Evolutionary conservation across 2,797 vertebrate genomes (phyloP).

Genomic region (Onychomys torridus): DNA sequence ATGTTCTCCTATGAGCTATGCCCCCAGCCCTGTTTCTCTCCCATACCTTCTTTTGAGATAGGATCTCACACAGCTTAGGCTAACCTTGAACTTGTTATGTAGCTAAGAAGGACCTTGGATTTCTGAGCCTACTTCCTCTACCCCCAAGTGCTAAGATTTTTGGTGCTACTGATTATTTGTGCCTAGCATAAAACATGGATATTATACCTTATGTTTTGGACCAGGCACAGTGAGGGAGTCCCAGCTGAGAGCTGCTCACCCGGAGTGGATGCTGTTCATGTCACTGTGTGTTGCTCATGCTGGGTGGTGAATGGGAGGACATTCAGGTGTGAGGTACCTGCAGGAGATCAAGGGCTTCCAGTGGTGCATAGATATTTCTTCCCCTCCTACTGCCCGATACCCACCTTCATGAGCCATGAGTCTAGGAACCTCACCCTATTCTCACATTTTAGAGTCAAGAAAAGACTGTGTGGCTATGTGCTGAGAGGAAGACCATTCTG

Average conservation of each 20-base stretch:
- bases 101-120: neutral
- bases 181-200: neutral
- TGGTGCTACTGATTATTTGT: too few relatives aligned
- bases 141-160: neutral
- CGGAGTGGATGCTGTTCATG: neutral
- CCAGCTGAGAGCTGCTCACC: neutral
- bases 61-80: neutral
- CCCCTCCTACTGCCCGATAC: neutral
- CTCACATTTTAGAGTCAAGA: neutral
- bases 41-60: neutral
- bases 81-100: neutral
- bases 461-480: neutral
- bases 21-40: neutral
- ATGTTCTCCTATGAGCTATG: neutral
- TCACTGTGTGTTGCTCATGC: too few relatives aligned
- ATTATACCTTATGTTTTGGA: neutral
- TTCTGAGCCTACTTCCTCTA: neutral
- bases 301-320: neutral
- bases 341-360: neutral
- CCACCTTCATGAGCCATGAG: neutral
- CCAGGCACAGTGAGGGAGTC: neutral
- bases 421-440: neutral
- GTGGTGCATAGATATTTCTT: rapidly evolving
- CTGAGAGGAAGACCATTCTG: neutral
- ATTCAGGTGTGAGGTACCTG: neutral